These are phyloP conservation scores for Parotia lawesii DNA, from an alignment of 2,113 vertebrate species.

Conservation along the genomic window DNA sequence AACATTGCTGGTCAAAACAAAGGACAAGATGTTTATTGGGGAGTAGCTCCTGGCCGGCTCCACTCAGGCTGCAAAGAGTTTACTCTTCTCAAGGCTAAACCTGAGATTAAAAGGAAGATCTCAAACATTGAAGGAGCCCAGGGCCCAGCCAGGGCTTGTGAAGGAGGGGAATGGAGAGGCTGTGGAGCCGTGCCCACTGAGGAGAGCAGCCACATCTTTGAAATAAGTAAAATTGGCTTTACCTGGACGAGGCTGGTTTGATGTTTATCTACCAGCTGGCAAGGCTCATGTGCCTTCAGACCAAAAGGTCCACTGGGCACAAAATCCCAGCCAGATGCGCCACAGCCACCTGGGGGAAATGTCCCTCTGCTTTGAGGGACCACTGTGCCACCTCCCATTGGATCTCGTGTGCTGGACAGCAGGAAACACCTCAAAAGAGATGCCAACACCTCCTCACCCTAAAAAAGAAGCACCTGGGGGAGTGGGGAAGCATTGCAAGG, in stretches of 20 bases:
- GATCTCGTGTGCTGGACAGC: background rate
- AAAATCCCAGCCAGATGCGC: background rate
- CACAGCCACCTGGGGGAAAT: background rate
- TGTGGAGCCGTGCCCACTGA: accelerated
- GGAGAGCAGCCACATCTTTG: accelerated
- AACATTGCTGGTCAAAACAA: slow-evolving; percentile 2
- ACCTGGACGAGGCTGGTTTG: background rate
- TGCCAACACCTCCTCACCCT: background rate
- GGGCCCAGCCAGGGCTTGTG: background rate
- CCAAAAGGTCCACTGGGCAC: accelerated
- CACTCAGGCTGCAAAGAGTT: background rate
- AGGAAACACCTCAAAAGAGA: background rate
- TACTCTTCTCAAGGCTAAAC: background rate
- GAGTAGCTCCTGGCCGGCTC: background rate
- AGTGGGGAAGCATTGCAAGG: background rate
- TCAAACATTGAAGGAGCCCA: background rate
- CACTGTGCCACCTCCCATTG: background rate
- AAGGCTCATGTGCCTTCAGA: accelerated
- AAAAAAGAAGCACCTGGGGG: background rate
- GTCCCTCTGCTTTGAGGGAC: background rate
- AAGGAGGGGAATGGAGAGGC: background rate
- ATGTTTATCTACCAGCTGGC: background rate
- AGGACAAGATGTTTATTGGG: background rate
- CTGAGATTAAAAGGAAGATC: background rate
- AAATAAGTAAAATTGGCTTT: background rate